These are phyloP conservation scores for Teleogryllus occipitalis DNA, from an alignment of 1,140 invertebrate species.

Conservation along the genomic window DNA sequence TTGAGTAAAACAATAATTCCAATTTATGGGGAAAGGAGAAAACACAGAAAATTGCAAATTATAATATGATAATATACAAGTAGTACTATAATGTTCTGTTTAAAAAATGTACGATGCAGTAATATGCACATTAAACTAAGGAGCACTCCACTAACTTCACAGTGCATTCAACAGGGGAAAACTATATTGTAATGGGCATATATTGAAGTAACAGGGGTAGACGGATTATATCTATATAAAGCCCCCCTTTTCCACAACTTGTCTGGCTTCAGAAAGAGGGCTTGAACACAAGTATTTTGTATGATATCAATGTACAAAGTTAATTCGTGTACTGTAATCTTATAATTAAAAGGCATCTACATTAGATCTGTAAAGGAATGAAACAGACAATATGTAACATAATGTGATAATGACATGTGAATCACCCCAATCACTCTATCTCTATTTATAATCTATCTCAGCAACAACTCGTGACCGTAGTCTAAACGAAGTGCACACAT, in stretches of 20 bases:
- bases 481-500: background rate
- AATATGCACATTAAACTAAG: slow-evolving; percentile 1
- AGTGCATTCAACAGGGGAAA: background rate
- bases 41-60: background rate
- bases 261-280: background rate
- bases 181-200: background rate
- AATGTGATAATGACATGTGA: background rate
- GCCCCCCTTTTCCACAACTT: background rate
- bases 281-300: slow-evolving; percentile 16
- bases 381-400: slow-evolving; percentile 5
- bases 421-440: background rate
- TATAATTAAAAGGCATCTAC: background rate
- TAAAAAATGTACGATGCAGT: slow-evolving; percentile 1
- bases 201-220: background rate
- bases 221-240: background rate
- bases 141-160: background rate
- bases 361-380: slow-evolving; percentile 2
- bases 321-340: slow-evolving; percentile 17
- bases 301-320: slow-evolving; percentile 13
- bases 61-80: background rate
- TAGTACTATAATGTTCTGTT: background rate
- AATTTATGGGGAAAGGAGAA: background rate
- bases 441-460: background rate
- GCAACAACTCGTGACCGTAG: background rate
- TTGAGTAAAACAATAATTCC: background rate